Base-by-base conservation (phyloP, 2,113 vertebrate species). In the Poecilia latipinna region DNA sequence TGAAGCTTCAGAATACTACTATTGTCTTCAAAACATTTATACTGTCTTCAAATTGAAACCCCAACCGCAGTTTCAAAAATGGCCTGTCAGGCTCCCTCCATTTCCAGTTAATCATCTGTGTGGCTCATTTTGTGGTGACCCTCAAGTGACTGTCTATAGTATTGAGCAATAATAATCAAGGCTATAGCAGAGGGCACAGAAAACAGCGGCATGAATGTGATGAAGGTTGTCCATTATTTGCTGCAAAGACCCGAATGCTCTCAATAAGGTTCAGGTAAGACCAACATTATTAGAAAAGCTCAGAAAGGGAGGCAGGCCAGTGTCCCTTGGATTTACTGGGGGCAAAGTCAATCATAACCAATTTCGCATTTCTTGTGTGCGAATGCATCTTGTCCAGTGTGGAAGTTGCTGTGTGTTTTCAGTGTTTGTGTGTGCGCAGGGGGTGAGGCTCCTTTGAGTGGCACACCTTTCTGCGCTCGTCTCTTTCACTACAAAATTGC, bases 261-360 rank as follows among this genome's bases (percentile, higher is more conserved):
- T 86, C 85, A 88, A 86, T 90, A 91, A 90, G 82, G 85, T 78
- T 77, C 80, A 75, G 88, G 90, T 93, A 94, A 93, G 84, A 91
- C 90, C 82, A 65, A 66, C 83, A 77, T 93, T 94, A 94, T 94
- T 93, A 91, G 90, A 92, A 89, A 90, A 91, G 76, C 86, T 85
- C 86, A 87, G 75, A 87, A 82, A 88, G 28, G 48, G 84, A 85
- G 60, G 75, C 33, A 71, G 81, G 65, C 61, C 73, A 51, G 70
- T 88, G 86, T 86, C 88, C 82, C 86, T 63, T 54, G 85, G 91
- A 90, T 89, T 93, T 93, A 87, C 79, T 74, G 73, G 63, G 87
- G 86, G 79, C 86, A 90, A 74, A 86, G 72, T 80, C 88, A 90
- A 86, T 92, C 89, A 90, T 78, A 78, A 78, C 72, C 68, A 57